Conservation (phyloP, 2,888 invertebrate species). For the Eupithecia subumbrata region DNA sequence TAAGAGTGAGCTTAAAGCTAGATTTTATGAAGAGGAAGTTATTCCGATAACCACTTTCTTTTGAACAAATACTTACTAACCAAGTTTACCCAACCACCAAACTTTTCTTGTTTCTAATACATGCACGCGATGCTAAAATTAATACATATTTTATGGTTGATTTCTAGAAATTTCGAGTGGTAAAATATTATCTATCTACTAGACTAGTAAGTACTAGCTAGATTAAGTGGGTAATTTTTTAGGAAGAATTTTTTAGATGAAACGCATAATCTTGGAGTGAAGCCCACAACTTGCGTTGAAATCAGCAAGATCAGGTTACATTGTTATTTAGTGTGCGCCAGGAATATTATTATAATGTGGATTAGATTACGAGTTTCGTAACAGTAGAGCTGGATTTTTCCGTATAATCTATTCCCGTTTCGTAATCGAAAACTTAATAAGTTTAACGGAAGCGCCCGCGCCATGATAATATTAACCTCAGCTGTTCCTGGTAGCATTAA, state of each 20-base stretch:
- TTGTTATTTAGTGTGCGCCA: slow-evolving; percentile 12
- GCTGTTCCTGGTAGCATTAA: slow-evolving; percentile 65
- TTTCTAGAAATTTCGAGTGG: slow-evolving; percentile 42
- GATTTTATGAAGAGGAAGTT: slow-evolving; percentile 37
- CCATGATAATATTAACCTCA: slow-evolving; percentile 61
- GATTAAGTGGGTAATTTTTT: slow-evolving; percentile 20
- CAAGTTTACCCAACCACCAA: slow-evolving; percentile 52
- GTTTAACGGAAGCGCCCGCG: slow-evolving; percentile 56
- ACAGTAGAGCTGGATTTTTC: background rate
- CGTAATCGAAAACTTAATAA: slow-evolving; percentile 17
- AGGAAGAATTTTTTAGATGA: slow-evolving; percentile 14
- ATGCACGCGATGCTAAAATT: slow-evolving; percentile 52
- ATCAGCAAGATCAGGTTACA: slow-evolving; percentile 7
- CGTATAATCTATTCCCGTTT: slow-evolving; percentile 5
- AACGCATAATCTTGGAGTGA: slow-evolving; percentile 26
- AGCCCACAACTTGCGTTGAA: slow-evolving; percentile 25
- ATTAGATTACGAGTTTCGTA: slow-evolving; percentile 16
- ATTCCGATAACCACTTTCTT: slow-evolving; percentile 33
- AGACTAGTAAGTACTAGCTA: no score
- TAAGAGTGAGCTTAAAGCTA: slow-evolving; percentile 1
- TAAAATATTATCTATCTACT: background rate
- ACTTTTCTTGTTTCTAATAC: slow-evolving; percentile 50
- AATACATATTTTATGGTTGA: slow-evolving; percentile 46
- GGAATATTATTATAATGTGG: slow-evolving; percentile 16
- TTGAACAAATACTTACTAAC: slow-evolving; percentile 39